Conservation (phyloP, 2,113 vertebrate genomes). For the Sitta europaea region DNA sequence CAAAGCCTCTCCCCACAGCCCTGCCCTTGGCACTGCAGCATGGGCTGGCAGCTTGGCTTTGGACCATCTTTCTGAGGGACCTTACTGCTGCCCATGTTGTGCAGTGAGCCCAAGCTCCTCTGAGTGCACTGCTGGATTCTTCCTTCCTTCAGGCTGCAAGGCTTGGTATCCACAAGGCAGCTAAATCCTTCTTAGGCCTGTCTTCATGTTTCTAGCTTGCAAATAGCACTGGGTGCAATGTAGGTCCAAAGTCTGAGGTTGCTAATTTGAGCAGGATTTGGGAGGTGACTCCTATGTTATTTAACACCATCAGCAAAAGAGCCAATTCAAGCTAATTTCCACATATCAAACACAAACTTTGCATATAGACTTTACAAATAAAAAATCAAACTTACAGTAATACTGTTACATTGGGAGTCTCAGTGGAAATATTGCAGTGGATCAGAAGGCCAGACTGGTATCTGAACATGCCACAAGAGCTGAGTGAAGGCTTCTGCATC, state of each 20-base stretch:
- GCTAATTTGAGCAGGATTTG: neutral
- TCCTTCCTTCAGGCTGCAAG: neutral
- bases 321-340: neutral
- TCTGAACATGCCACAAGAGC: neutral
- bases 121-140: neutral
- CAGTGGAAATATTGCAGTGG: neutral
- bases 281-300: neutral
- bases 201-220: neutral
- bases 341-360: neutral
- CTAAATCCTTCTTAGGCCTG: neutral
- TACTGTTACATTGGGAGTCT: neutral
- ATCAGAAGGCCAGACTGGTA: neutral
- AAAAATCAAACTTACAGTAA: neutral
- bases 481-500: accelerated
- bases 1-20: neutral
- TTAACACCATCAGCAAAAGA: neutral
- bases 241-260: neutral
- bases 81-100: neutral
- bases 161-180: neutral
- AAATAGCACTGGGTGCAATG: neutral
- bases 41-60: neutral
- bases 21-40: neutral
- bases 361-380: neutral
- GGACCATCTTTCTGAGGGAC: neutral
- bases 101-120: neutral